Evolutionary conservation across 1,140 invertebrate species (phyloP).

Genomic region (Idris sp.): DNA sequence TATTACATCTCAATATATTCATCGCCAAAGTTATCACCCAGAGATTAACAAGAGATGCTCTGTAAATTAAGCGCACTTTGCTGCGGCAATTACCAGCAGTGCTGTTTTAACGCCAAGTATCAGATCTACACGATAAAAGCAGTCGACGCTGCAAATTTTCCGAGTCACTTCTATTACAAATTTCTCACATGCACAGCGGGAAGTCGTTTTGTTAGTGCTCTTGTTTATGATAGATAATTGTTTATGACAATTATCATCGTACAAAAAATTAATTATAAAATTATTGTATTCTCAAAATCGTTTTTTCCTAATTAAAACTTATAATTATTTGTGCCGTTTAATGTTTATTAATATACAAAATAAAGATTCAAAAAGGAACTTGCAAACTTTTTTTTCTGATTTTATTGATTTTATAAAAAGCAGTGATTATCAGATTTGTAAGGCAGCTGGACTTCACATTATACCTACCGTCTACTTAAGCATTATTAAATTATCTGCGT

Average conservation of each 20-base stretch:
- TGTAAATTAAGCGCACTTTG: slow-evolving; percentile 13
- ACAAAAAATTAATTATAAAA: too few relatives aligned
- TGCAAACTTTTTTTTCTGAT: slow-evolving; percentile 8
- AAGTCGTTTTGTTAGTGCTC: slow-evolving; percentile 37
- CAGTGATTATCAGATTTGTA: slow-evolving; percentile 54
- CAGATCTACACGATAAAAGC: slow-evolving; percentile 23
- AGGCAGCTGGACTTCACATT: slow-evolving; percentile 12
- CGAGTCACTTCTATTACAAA: slow-evolving; percentile 16
- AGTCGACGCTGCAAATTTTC: slow-evolving; percentile 14
- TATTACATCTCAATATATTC: too few relatives aligned
- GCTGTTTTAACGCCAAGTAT: slow-evolving; percentile 4
- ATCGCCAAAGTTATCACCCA: too few relatives aligned
- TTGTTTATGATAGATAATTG: too few relatives aligned
- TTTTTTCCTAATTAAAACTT: too few relatives aligned
- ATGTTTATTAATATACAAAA: too few relatives aligned
- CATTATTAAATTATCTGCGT: slow-evolving; percentile 65
- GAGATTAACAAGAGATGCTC: too few relatives aligned
- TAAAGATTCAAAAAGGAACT: not conserved
- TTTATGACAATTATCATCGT: not conserved
- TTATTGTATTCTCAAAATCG: too few relatives aligned
- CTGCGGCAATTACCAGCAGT: slow-evolving; percentile 10
- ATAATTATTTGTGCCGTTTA: too few relatives aligned
- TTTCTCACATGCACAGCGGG: slow-evolving; percentile 29
- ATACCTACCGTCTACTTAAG: slow-evolving; percentile 50
- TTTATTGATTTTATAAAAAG: slow-evolving; percentile 49